Evolutionary conservation across 2,888 invertebrate genomes (phyloP), one percentile per base, ranked within the genome.

Genomic region (Amiota communis): DNA sequence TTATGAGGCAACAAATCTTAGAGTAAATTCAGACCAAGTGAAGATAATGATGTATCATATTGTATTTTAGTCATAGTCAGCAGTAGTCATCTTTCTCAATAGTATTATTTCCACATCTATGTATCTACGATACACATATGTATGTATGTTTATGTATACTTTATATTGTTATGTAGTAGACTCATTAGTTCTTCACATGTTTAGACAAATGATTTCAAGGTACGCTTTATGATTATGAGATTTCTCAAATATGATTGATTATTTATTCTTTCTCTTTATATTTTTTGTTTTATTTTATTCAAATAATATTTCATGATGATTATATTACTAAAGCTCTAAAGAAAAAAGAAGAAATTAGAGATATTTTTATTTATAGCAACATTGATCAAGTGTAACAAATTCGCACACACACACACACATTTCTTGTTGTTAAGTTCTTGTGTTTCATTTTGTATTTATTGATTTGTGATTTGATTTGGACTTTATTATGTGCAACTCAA

Each of bases 191-290:
- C 20, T 65, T 11, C 67, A 68, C 23, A n/a, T 68, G 67, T 68
- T 51, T 53, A 48, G 23, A 53, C 67, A 68, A 68, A 68, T 68
- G 51, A 68, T 51, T 68, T 68, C 67, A 53, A 68, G 53, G 20
- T 53, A 48, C 51, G 53, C 53, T 23, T n/a, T 13, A 63, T 36
- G 36, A 36, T 36, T 36, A 36, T 36, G 8, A 36, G 36, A 36
- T 12, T 11, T 17, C 23, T 49, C 46, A 36, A 17, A 12, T n/a
- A 68, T 53, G 36, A 68, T 68, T 68, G 13, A 68, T 68, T 68
- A 68, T 51, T 36, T n/a, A 46, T 63, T 23, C 63, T 12, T 47
- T 12, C 23, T 2, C 3, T 23, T 23, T 23, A 23, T 23, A 2
- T 23, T 23, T 36, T 36, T 36, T 36, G n/a, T 53, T 15, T 53